Percentiles rank a stretch among this genome's conserved stretches.
Conservation (phyloP, 2,797 vertebrate genomes). For the Lindbergichthys nudifrons region DNA sequence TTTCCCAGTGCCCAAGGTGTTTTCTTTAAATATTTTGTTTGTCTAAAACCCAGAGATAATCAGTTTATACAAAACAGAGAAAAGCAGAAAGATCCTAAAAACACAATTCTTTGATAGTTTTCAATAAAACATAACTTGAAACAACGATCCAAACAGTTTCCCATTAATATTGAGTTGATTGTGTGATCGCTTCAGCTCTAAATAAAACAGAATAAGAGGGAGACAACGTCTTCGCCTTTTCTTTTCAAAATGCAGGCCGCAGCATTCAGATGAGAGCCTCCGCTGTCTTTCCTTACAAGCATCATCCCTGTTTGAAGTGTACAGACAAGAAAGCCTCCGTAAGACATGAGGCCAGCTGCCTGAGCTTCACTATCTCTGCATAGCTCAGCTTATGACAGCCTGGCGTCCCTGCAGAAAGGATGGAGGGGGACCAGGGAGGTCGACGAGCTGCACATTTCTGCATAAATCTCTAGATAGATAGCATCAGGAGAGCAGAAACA, state of each 20-base stretch:
- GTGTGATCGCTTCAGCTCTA: too few relatives aligned
- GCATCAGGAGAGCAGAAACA: constrained; percentile 77
- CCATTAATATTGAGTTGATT: too few relatives aligned
- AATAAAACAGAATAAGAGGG: constrained; percentile 3
- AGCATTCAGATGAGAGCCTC: constrained; percentile 53
- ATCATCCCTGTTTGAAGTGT: constrained; percentile 68
- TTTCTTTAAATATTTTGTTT: too few relatives aligned
- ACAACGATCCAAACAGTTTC: too few relatives aligned
- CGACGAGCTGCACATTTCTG: constrained; percentile 79
- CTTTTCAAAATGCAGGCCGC: constrained; percentile 40
- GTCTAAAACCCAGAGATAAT: too few relatives aligned
- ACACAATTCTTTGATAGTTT: too few relatives aligned
- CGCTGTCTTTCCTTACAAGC: constrained; percentile 61
- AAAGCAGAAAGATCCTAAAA: too few relatives aligned
- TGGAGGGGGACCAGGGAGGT: constrained; percentile 78
- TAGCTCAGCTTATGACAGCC: constrained; percentile 81
- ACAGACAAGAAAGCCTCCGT: constrained; percentile 71
- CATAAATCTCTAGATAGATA: constrained; percentile 84
- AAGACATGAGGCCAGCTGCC: constrained; percentile 77
- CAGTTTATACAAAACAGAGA: too few relatives aligned
- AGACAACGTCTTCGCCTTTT: constrained; percentile 5
- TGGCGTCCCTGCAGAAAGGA: constrained; percentile 78
- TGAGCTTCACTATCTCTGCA: constrained; percentile 76
- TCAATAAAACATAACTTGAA: too few relatives aligned
- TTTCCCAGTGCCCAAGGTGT: too few relatives aligned